Evolutionary conservation across 2,113 vertebrate genomes (phyloP), one percentile per base, ranked within the genome.

Genomic region (Thomomys bottae): DNA sequence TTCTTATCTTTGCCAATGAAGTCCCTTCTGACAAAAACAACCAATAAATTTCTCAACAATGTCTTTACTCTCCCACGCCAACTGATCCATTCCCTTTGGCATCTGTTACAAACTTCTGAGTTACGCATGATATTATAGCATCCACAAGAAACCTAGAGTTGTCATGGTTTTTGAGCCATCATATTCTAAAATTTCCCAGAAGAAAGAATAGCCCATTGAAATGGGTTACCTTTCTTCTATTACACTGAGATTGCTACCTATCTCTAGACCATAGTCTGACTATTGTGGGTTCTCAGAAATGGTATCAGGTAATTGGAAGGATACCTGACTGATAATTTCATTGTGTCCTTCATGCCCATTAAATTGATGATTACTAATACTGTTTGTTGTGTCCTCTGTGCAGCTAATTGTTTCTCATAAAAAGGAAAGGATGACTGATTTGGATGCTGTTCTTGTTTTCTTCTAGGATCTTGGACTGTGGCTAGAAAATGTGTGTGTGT

Each of bases 281-380:
- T 84, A 91, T 63, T 76, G 38, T 61, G 75, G 36, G 1, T 76
- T 63, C 70, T 28, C 38, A 93, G 36, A 71, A 90, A 95, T 63
- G 64, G 78, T 68, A 94, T 82, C 93, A 94, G 86, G 76, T 90
- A 88, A 91, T 94, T 92, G 95, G 86, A 84, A 97, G 82, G 54
- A 59, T 87, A 87, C 81, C 85, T 84, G 66, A 82, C 92, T 94
- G 67, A 77, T 94, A 40, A 94, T 92, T 95, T 95, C 94, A 95
- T 92, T 96, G 82, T 95, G 76, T 91, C 93, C 94, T 96, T 96
- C 88, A 96, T 96, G 93, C 40, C 89, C 1, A 34, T 77, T 94
- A 96, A 93, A 94, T 95, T 95, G 94, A 96, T 91, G 90, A 88
- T 66, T 96, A 88, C 85, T 96, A 92, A 94, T 97, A 94, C 96